A percentile compares a stretch with the other conserved stretches of the same genome.
Conservation (phyloP, 2,113 vertebrate species). For the Grammomys surdaster region DNA sequence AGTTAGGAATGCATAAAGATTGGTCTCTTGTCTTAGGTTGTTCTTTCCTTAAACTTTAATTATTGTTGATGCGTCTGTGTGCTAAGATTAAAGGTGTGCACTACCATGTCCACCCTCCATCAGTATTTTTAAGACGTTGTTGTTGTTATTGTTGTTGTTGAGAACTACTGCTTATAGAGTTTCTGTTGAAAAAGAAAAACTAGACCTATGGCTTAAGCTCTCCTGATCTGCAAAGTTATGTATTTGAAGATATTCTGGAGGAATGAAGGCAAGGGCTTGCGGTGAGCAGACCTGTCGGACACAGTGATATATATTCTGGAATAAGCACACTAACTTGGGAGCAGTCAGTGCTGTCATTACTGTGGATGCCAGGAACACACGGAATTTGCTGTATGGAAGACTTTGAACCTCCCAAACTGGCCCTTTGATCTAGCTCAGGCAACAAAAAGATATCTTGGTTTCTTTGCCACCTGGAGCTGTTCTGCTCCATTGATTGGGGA, state of each 20-base stretch:
- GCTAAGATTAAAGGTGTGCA: neutral
- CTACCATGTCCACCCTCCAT: neutral
- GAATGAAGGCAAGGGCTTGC: slow-evolving; percentile 4
- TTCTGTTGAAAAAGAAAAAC: slow-evolving; percentile 28
- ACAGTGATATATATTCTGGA: neutral
- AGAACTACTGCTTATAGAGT: slow-evolving; percentile 23
- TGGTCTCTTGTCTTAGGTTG: neutral
- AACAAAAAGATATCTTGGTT: slow-evolving; percentile 20
- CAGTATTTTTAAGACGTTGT: slow-evolving; percentile 12
- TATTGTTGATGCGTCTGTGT: neutral
- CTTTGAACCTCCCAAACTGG: neutral
- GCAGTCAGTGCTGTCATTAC: slow-evolving; percentile 8
- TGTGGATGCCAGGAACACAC: neutral
- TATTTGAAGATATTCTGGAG: slow-evolving; percentile 27
- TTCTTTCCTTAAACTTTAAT: neutral
- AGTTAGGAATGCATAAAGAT: neutral
- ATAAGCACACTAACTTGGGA: neutral
- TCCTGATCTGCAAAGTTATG: neutral
- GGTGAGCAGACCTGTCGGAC: neutral
- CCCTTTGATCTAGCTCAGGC: slow-evolving; percentile 29
- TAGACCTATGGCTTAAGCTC: neutral
- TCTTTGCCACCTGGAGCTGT: neutral
- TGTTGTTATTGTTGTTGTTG: neutral
- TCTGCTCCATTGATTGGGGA: neutral
- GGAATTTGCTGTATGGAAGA: neutral